Evolutionary conservation across 2,888 invertebrate species (phyloP).

Genomic region (Thumatha senex): DNA sequence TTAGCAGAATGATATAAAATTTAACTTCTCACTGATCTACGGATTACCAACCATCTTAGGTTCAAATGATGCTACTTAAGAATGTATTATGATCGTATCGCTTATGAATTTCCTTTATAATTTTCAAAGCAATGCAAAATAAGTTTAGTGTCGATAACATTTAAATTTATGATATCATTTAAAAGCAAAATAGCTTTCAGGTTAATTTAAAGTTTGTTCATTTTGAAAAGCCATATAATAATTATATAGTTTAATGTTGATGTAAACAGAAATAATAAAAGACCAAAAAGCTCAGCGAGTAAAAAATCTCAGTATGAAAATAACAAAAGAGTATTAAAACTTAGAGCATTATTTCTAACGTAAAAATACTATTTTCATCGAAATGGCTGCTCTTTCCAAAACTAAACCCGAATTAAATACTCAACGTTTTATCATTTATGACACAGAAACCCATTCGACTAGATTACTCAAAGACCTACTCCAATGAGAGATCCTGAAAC

Average conservation of each 20-base stretch:
- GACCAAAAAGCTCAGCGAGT: too few species aligned
- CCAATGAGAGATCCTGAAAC: slow-evolving; percentile 27
- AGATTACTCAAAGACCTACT: slow-evolving; percentile 33
- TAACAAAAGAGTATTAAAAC: too few species aligned
- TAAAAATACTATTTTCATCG: too few species aligned
- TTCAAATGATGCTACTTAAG: slow-evolving; percentile 20
- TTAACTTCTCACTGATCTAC: slow-evolving; percentile 37
- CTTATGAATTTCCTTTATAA: slow-evolving; percentile 18
- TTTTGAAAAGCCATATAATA: too few species aligned
- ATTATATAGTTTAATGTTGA: too few species aligned
- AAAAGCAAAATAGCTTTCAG: background rate
- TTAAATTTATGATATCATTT: slow-evolving; percentile 2
- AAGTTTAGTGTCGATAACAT: slow-evolving; percentile 6
- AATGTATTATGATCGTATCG: slow-evolving; percentile 29
- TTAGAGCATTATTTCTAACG: too few species aligned
- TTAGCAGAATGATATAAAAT: slow-evolving; percentile 41
- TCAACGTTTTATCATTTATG: slow-evolving; percentile 24
- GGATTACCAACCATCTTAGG: slow-evolving; percentile 28
- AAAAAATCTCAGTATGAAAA: too few species aligned
- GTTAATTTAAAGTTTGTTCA: background rate
- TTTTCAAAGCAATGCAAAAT: slow-evolving; percentile 8
- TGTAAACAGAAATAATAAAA: too few species aligned
- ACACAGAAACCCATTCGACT: slow-evolving; percentile 30
- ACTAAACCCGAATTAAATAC: slow-evolving; percentile 15
- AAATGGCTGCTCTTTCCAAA: background rate